These are phyloP conservation scores for Rhodeus uyekii DNA, from an alignment of 2,797 vertebrate species.

Conservation along the genomic window DNA sequence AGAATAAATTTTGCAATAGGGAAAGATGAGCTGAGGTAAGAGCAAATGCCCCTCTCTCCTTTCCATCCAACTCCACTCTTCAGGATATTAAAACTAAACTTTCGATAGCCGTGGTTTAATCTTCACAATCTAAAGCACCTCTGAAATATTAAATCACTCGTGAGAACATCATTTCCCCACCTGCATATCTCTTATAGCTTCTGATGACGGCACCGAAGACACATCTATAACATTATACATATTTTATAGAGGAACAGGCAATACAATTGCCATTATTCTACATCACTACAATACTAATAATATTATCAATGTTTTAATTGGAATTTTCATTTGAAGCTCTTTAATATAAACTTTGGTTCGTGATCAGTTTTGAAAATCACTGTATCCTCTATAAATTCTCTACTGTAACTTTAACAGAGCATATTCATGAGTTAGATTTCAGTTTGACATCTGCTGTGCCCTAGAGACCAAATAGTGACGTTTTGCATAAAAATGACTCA, in stretches of 20 bases:
- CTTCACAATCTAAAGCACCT: conserved; percentile 18
- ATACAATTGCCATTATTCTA: not conserved
- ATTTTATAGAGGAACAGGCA: not conserved
- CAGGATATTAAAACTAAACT: conserved; percentile 35
- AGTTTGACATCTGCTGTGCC: too few relatives aligned
- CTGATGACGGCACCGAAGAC: not conserved
- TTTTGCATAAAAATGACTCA: too few relatives aligned
- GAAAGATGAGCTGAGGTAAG: not conserved
- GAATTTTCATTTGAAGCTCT: not conserved
- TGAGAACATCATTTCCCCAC: conserved; percentile 49
- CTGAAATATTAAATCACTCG: conserved; percentile 42
- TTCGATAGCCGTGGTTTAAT: not conserved
- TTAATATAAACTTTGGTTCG: not conserved
- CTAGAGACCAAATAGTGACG: too few relatives aligned
- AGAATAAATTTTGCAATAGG: not conserved
- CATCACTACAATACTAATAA: not conserved
- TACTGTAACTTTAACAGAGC: not conserved
- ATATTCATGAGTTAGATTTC: not conserved
- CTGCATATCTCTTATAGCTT: conserved; percentile 2
- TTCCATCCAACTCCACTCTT: not conserved
- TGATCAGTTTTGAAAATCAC: not conserved
- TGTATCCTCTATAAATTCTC: not conserved
- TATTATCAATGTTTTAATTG: not conserved
- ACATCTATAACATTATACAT: conserved; percentile 26
- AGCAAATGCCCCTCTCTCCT: not conserved